Conservation (phyloP, 2,113 vertebrate species). For the Chloebia gouldiae region DNA sequence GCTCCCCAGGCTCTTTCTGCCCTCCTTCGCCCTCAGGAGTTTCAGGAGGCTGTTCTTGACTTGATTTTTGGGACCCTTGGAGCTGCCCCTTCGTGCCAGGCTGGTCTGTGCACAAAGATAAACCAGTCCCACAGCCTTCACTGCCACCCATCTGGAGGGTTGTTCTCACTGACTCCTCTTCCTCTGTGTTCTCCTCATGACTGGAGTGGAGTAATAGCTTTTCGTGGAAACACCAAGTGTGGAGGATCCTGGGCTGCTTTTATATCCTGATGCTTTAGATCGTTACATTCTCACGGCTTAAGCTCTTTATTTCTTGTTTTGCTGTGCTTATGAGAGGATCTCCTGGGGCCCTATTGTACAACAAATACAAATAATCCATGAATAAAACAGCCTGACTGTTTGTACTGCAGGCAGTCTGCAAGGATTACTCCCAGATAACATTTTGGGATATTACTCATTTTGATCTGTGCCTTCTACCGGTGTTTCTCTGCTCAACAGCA, state of each 20-base stretch:
- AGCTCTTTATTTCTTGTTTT: slow-evolving; percentile 29
- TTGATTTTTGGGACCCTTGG: background rate
- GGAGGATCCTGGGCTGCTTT: background rate
- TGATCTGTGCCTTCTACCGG: background rate
- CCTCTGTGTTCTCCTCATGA: background rate
- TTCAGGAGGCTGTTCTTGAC: background rate
- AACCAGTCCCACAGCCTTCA: background rate
- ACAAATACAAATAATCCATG: slow-evolving; percentile 30
- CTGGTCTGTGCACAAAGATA: background rate
- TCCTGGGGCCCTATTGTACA: slow-evolving; percentile 11
- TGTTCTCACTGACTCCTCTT: background rate
- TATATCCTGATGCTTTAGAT: background rate
- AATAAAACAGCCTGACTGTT: background rate
- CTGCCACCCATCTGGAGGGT: background rate
- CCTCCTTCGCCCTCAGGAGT: background rate
- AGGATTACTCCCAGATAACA: background rate
- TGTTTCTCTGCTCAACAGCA: background rate
- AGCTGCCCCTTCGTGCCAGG: background rate
- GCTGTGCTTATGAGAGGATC: background rate
- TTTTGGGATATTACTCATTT: background rate
- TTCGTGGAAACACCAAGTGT: background rate
- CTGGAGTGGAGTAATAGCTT: background rate
- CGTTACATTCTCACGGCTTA: background rate
- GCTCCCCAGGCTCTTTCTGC: background rate
- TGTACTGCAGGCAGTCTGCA: background rate